phyloP scores from a whole-genome alignment of 2,113 vertebrate genomes.

The Leptodactylus fuscus region DNA sequence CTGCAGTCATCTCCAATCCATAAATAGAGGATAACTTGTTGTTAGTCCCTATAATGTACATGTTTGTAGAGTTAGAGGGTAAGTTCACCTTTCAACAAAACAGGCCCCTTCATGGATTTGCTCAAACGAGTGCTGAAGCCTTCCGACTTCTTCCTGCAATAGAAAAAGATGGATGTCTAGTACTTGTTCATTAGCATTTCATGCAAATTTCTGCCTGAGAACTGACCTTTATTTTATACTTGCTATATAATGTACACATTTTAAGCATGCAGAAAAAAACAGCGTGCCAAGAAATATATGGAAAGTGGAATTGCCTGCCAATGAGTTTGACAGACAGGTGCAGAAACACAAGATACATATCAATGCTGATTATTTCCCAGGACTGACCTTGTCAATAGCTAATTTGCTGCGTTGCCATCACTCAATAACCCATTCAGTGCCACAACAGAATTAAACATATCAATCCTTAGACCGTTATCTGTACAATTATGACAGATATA shows the following conservation, averaged over 20 bases:
- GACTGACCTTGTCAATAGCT: slow-evolving; percentile 27
- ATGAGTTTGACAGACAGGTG: neutral
- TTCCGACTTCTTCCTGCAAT: slow-evolving; percentile 85
- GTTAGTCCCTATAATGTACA: too few species aligned
- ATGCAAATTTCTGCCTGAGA: neutral
- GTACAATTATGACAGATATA: neutral
- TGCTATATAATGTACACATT: slow-evolving; percentile 21
- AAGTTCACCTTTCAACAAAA: slow-evolving; percentile 85
- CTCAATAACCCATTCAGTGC: slow-evolving; percentile 6
- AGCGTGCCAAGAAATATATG: neutral
- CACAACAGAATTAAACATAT: neutral
- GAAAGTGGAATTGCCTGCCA: neutral
- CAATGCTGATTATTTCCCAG: slow-evolving; percentile 29
- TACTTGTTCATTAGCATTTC: neutral
- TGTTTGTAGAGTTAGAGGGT: neutral
- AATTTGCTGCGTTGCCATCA: slow-evolving; percentile 4
- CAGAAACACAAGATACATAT: slow-evolving; percentile 21
- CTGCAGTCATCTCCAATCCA: too few species aligned
- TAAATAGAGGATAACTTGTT: too few species aligned
- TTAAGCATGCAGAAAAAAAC: neutral
- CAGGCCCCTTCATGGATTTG: slow-evolving; percentile 79
- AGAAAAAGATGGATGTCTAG: slow-evolving; percentile 44
- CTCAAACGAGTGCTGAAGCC: slow-evolving; percentile 81
- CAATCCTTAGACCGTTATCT: slow-evolving; percentile 1
- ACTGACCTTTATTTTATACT: slow-evolving; percentile 18